Percentiles rank a stretch among this genome's conserved stretches.
phyloP scores from a whole-genome alignment of 2,797 vertebrate genomes.

The Pangasius djambal region DNA sequence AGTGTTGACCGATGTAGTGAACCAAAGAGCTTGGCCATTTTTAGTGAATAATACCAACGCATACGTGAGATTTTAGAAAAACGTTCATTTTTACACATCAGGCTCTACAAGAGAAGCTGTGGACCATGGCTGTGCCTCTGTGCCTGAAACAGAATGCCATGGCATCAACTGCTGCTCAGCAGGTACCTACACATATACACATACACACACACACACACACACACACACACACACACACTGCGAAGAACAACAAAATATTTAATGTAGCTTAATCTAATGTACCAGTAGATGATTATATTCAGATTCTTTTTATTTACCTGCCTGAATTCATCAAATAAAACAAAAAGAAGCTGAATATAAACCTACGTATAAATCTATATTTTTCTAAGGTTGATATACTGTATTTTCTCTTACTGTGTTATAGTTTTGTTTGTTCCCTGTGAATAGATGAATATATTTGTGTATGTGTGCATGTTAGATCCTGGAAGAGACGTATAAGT shows the following conservation, averaged over 20 bases:
- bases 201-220: slow-evolving; percentile 9
- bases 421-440: background rate
- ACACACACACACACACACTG: slow-evolving; percentile 22
- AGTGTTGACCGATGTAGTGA: background rate
- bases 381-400: background rate
- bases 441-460: background rate
- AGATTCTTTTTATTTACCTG: background rate
- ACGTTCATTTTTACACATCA: slow-evolving; percentile 55
- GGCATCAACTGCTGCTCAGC: slow-evolving; percentile 86
- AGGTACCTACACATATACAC: slow-evolving; percentile 78
- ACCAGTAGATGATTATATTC: background rate
- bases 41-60: background rate
- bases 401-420: background rate
- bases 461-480: slow-evolving; percentile 75
- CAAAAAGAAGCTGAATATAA: background rate
- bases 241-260: background rate
- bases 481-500: slow-evolving; percentile 93
- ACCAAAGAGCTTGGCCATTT: background rate
- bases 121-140: slow-evolving; percentile 92
- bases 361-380: background rate
- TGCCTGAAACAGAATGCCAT: slow-evolving; percentile 92
- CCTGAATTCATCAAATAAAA: background rate
- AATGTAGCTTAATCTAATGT: background rate
- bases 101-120: slow-evolving; percentile 95
- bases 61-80: background rate